A percentile compares a stretch with the other conserved stretches of the same genome.
These are phyloP conservation scores for Anoplius nigerrimus DNA, from an alignment of 2,888 invertebrate species.

Conservation along the genomic window DNA sequence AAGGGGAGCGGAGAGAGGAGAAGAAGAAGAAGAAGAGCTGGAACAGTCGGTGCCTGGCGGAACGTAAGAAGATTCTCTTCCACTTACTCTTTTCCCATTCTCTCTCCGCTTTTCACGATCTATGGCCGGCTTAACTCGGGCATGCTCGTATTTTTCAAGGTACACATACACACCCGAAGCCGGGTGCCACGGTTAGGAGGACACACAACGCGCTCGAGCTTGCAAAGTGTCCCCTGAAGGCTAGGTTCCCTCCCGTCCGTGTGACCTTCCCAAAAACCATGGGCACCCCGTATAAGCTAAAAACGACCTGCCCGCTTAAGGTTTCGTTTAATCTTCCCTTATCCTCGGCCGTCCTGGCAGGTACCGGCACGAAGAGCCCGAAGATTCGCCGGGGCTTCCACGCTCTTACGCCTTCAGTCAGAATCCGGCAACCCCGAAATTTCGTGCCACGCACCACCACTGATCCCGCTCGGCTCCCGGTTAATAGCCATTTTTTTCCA, in stretches of 20 bases:
- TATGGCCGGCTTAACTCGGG: constrained; percentile 66
- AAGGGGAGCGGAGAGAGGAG: neutral
- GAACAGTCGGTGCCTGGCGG: constrained; percentile 29
- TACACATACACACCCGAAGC: constrained; percentile 19
- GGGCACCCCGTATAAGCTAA: constrained; percentile 49
- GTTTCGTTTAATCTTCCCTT: constrained; percentile 63
- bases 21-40: constrained; percentile 22
- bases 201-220: no score
- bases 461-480: no score
- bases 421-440: no score
- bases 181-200: constrained; percentile 2
- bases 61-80: no score
- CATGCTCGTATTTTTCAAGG: constrained; percentile 65
- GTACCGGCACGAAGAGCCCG: constrained; percentile 49
- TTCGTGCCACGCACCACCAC: no score
- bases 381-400: no score
- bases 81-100: constrained; percentile 34
- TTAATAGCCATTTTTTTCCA: no score
- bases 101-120: constrained; percentile 64
- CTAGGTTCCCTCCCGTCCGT: constrained; percentile 12
- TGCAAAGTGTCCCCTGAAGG: no score
- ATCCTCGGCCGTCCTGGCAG: constrained; percentile 47
- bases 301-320: constrained; percentile 58
- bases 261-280: no score
- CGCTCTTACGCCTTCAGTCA: no score